phyloP scores from a whole-genome alignment of 2,113 vertebrate species.

The Pseudorectes ferrugineus region DNA sequence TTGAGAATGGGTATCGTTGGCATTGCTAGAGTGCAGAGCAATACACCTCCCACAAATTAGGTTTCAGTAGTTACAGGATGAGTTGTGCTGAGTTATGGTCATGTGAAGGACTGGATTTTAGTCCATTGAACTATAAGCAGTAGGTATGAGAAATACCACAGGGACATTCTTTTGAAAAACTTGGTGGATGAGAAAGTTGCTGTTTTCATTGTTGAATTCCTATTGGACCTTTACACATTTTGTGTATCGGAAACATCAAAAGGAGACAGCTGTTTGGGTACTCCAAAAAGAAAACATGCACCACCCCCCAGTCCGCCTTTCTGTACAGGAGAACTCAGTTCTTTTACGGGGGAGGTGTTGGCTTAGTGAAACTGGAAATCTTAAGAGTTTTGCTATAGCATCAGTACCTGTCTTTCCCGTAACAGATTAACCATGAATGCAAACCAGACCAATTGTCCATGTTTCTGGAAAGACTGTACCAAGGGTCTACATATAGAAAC shows the following conservation, averaged over 20 bases:
- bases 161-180: neutral
- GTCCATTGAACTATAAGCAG: neutral
- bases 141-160: neutral
- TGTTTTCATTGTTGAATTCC: neutral
- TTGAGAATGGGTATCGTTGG: neutral
- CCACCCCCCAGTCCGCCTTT: neutral
- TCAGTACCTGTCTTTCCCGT: neutral
- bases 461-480: neutral
- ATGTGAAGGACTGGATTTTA: slow-evolving; percentile 2
- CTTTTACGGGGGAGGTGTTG: neutral
- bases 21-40: slow-evolving; percentile 40
- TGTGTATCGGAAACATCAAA: neutral
- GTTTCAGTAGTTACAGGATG: slow-evolving; percentile 46
- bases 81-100: neutral
- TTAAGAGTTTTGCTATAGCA: neutral
- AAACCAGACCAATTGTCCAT: neutral
- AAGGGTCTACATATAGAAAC: neutral
- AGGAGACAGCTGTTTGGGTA: neutral
- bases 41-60: neutral
- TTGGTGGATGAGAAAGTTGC: neutral
- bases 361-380: slow-evolving; percentile 8
- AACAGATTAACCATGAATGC: neutral
- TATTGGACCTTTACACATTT: neutral
- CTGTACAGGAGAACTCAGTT: neutral
- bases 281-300: neutral